Evolutionary conservation across 2,888 invertebrate genomes (phyloP), one percentile per base, ranked within the genome.

Genomic region (Metallyticus violacea): DNA sequence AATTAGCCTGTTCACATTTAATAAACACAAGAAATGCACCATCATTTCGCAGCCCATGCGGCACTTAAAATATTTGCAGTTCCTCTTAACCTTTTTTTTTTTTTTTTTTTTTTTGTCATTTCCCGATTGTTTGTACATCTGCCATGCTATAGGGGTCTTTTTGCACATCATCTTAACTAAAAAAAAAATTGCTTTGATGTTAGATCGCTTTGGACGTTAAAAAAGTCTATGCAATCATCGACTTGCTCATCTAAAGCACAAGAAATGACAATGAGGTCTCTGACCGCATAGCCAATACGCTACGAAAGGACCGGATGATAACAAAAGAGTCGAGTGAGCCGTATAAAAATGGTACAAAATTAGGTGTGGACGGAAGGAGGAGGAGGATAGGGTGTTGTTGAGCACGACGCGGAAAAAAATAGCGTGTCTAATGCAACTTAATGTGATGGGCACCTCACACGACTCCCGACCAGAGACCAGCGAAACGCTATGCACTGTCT

Each of bases 391-490:
- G 81, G 81, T 81, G 81, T 26, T 28, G 81, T 25, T 7, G 80
- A 28, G 26, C 62, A 22, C 15, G 76, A 76, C 26, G 77, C 27
- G 26, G 25, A 28, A 86, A 86, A 76, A 40, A 85, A 86, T 40
- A 76, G 77, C 84, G 86, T 82, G 83, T 83, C 86, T 79, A 86
- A 86, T 86, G 78, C 79, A 40, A 84, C 79, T 29, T 86, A 86
- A 86, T 84, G 81, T 40, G 83, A 79, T 77, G 78, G 79, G 40
- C 62, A 83, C 62, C 62, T 29, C 40, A 62, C 40, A 62, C 40
- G 40, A 62, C 40, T 62, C 40, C 40, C 40, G 40, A 22, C 40
- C 40, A 22, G 40, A 9, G 40, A 62, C 40, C 15, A 62, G 40
- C 40, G 15, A 15, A 62, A 62, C 40, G 40, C 40, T 62, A 9